Evolutionary conservation across 2,113 vertebrate species (phyloP), one percentile per base, ranked within the genome.

Genomic region (Donacobius atricapilla): DNA sequence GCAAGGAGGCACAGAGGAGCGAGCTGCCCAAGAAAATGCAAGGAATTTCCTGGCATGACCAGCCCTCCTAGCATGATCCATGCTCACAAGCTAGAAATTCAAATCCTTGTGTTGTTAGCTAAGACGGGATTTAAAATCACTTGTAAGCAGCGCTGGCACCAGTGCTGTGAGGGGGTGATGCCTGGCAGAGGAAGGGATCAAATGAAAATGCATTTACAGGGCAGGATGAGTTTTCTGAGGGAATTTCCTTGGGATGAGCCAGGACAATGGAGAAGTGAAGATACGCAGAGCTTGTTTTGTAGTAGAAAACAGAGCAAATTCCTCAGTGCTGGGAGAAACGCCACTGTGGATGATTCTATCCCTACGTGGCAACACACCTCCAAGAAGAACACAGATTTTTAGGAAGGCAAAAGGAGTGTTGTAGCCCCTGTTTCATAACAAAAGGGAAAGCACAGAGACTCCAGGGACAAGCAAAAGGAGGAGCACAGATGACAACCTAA

Each of bases 11-110:
- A 87, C 48, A 42, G 64, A 73, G 76, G 27, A 75, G 66, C 69
- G 89, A 87, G 92, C 20, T 58, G 60, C 60, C 83, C 79, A 48
- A 83, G 87, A 92, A 94, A 94, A 97, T 92, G 84, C 71, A 68
- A 94, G 72, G 94, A 94, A 96, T 97, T 94, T 97, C 92, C 91
- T 96, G 94, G 90, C 92, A 73, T 14, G 21, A 51, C 44, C 60
- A 86, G 58, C 53, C 19, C 24, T 78, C 45, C 60, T 64, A 13
- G 64, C 40, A 22, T 51, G 68, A 81, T 64, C 87, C 64, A 8
- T 2, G 27, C 47, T 69, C 47, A 42, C 47, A 27, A 68, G 83
- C 27, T 70, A 37, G 17, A 85, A 45, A 57, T 68, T 31, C 1
- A 4, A 86, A 94, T 78, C 89, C 35, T 35, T 8, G 23, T 4